Evolutionary conservation across 2,113 vertebrate species (phyloP).

Genomic region (Phodopus roborovskii): DNA sequence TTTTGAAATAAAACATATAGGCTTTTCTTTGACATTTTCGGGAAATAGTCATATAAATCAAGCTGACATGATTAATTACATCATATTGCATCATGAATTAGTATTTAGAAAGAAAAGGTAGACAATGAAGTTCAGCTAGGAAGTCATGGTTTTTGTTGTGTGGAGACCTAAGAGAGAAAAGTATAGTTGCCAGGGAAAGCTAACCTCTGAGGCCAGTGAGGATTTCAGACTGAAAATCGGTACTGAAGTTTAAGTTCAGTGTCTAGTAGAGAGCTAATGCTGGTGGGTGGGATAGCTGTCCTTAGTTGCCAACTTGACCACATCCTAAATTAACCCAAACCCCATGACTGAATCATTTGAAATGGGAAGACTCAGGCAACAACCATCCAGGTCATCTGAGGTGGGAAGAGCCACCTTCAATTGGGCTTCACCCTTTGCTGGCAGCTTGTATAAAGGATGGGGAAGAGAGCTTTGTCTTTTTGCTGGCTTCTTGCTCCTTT

Average conservation of each 20-base stretch:
- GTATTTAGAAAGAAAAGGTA: background rate
- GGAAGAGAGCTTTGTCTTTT: background rate
- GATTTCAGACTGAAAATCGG: background rate
- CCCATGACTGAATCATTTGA: background rate
- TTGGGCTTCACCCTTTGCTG: background rate
- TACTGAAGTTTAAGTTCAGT: background rate
- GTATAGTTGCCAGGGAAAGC: background rate
- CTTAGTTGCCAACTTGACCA: background rate
- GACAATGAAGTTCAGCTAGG: background rate
- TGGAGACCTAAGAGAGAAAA: background rate
- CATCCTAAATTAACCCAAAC: background rate
- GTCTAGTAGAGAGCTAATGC: background rate
- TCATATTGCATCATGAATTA: background rate
- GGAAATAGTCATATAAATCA: background rate
- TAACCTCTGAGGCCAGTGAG: background rate
- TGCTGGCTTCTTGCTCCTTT: background rate
- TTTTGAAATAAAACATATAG: background rate
- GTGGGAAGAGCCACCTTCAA: background rate
- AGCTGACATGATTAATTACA: background rate
- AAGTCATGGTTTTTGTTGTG: background rate
- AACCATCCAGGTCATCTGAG: background rate
- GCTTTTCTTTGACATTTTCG: background rate
- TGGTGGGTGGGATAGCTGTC: background rate
- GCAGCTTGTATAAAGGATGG: background rate
- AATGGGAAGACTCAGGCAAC: background rate